A percentile compares a stretch with the other conserved stretches of the same genome.
phyloP scores from a whole-genome alignment of 2,113 vertebrate species.

The Phyllostomus discolor region DNA sequence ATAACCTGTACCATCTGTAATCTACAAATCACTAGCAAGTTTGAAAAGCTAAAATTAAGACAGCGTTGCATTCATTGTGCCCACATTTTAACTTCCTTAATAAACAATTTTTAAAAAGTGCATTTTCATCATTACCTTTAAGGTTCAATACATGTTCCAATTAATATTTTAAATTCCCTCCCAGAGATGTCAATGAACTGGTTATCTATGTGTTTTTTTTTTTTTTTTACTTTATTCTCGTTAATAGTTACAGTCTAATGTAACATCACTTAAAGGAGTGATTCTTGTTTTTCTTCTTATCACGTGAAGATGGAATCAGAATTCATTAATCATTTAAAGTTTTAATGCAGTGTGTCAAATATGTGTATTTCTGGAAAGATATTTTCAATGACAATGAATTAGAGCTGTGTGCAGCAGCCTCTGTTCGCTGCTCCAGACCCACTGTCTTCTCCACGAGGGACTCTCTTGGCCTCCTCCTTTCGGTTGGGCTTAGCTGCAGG shows the following conservation, averaged over 20 bases:
- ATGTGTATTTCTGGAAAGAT: constrained; percentile 24
- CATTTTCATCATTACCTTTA: background rate
- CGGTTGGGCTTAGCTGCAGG: background rate
- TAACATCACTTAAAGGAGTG: constrained; percentile 53
- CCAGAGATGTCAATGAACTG: constrained; percentile 48
- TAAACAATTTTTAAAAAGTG: background rate
- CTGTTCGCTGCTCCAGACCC: background rate
- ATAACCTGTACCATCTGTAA: background rate
- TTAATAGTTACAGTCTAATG: constrained; percentile 58
- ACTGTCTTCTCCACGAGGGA: background rate
- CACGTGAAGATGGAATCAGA: constrained; percentile 16
- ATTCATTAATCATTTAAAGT: constrained; percentile 47
- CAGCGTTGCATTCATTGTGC: background rate
- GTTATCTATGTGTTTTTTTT: constrained; percentile 7
- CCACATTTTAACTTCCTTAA: background rate
- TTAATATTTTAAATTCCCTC: background rate
- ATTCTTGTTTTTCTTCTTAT: constrained; percentile 51
- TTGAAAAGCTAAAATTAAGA: background rate
- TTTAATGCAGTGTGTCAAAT: constrained; percentile 16
- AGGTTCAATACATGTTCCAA: background rate
- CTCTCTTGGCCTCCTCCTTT: background rate
- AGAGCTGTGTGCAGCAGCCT: background rate
- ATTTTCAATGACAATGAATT: constrained; percentile 72
- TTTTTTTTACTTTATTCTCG: constrained; percentile 56
- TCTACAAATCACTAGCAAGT: background rate